Evolutionary conservation across 2,797 vertebrate genomes (phyloP).

Genomic region (Prionace glauca): DNA sequence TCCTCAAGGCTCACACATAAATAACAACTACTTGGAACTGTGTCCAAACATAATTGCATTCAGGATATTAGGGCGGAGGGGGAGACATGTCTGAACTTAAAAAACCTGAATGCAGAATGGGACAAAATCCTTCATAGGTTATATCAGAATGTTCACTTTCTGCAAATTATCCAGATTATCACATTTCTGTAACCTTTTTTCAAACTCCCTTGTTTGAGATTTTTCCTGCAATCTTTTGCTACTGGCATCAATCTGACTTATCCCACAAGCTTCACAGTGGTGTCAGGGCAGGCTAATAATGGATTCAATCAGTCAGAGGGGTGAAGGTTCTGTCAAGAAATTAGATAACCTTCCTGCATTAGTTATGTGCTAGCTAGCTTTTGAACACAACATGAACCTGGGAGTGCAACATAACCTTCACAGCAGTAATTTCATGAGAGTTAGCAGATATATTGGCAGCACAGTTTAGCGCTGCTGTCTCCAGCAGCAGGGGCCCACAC

Average conservation of each 20-base stretch:
- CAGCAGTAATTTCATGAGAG: not conserved
- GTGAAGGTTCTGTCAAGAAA: not conserved
- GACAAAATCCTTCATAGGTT: not conserved
- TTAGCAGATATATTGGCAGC: not conserved
- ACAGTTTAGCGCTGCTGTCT: no score
- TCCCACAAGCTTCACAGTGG: not conserved
- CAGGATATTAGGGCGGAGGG: not conserved
- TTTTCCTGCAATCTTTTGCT: no score
- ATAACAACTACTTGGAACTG: not conserved
- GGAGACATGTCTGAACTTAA: not conserved
- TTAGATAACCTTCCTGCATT: not conserved
- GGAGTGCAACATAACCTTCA: not conserved
- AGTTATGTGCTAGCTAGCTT: not conserved
- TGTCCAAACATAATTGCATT: not conserved
- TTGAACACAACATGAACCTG: not conserved
- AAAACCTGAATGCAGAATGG: not conserved
- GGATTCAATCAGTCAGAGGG: not conserved
- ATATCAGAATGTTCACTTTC: not conserved
- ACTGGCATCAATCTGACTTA: not conserved
- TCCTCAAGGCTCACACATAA: not conserved
- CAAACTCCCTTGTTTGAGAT: not conserved
- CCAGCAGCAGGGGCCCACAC: no score
- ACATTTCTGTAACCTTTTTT: not conserved
- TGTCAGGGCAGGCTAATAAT: not conserved
- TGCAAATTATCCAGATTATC: not conserved